A percentile compares a stretch with the other conserved stretches of the same genome.
Evolutionary conservation across 2,888 invertebrate species (phyloP).

Genomic region (Aquatica leii): DNA sequence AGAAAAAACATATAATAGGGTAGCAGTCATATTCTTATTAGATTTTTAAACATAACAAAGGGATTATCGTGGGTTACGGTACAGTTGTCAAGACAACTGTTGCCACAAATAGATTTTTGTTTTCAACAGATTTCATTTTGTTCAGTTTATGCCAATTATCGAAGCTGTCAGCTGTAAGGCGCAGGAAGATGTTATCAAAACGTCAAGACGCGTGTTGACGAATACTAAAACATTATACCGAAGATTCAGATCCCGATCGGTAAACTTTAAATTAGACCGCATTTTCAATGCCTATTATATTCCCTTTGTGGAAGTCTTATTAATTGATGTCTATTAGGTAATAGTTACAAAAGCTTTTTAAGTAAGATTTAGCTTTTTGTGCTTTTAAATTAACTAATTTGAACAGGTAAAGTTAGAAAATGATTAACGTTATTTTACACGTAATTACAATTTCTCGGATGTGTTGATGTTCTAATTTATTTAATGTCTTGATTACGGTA

Average conservation of each 20-base stretch:
- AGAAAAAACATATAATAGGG: conserved; percentile 9
- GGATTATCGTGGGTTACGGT: conserved; percentile 31
- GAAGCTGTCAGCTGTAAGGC: conserved; percentile 52
- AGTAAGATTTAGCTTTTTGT: conserved; percentile 2
- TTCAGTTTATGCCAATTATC: conserved; percentile 54
- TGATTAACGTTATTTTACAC: conserved; percentile 1
- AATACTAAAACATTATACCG: conserved; percentile 27
- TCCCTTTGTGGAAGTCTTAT: conserved; percentile 21
- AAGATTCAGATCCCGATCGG: conserved; percentile 26
- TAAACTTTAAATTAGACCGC: conserved; percentile 27
- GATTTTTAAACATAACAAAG: conserved; percentile 25
- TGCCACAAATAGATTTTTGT: conserved; percentile 40
- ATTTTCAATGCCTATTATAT: conserved; percentile 1
- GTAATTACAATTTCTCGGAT: conserved; percentile 12
- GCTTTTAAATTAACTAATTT: not conserved
- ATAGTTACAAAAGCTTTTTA: not conserved
- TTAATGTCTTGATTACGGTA: conserved; percentile 30
- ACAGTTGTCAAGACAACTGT: conserved; percentile 40
- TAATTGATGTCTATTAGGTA: conserved; percentile 31
- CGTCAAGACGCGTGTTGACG: conserved; percentile 35
- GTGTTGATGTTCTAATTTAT: conserved; percentile 37
- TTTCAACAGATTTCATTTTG: conserved; percentile 46
- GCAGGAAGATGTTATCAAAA: conserved; percentile 43
- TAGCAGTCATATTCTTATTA: conserved; percentile 20
- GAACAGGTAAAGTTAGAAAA: conserved; percentile 8